These are phyloP conservation scores for Thaleichthys pacificus DNA, from an alignment of 2,797 vertebrate genomes.

Conservation along the genomic window DNA sequence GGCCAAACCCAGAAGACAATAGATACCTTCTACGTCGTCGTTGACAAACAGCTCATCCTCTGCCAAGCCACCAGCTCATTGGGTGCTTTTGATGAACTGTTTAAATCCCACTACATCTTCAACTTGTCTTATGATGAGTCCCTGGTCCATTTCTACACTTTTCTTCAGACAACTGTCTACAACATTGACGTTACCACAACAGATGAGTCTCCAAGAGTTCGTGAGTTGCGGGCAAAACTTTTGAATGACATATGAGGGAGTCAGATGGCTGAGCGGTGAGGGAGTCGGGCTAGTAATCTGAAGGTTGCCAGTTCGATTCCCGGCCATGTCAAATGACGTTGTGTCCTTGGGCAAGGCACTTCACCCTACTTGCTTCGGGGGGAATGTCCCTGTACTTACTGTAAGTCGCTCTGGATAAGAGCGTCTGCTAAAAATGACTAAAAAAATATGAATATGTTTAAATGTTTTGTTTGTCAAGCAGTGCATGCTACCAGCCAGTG, in stretches of 20 bases:
- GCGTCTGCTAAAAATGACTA: too few relatives aligned
- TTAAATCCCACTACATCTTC: constrained; percentile 45
- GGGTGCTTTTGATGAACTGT: constrained; percentile 10
- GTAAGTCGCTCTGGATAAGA: too few relatives aligned
- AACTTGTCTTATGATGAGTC: constrained; percentile 34
- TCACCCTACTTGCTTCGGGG: too few relatives aligned
- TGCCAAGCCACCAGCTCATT: constrained; percentile 33
- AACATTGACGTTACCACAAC: constrained; percentile 32
- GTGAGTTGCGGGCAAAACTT: constrained; percentile 18
- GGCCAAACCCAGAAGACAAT: constrained; percentile 23
- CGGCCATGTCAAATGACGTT: too few relatives aligned
- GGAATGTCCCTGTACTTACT: too few relatives aligned
- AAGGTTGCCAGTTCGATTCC: too few relatives aligned
- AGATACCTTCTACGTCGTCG: constrained; percentile 25
- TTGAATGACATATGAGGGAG: constrained; percentile 19
- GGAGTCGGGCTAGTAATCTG: too few relatives aligned
- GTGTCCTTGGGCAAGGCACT: too few relatives aligned
- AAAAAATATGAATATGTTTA: constrained; percentile 22
- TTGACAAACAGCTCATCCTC: constrained; percentile 34
- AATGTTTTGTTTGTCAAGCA: constrained; percentile 33
- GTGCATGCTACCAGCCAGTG: constrained; percentile 6
- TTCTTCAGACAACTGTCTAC: constrained; percentile 6
- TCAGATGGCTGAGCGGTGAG: too few relatives aligned
- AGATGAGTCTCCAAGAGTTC: constrained; percentile 32
- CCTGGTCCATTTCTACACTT: constrained; percentile 19